Conservation (phyloP, 2,888 invertebrate genomes). For the Cephus pygmeus region DNA sequence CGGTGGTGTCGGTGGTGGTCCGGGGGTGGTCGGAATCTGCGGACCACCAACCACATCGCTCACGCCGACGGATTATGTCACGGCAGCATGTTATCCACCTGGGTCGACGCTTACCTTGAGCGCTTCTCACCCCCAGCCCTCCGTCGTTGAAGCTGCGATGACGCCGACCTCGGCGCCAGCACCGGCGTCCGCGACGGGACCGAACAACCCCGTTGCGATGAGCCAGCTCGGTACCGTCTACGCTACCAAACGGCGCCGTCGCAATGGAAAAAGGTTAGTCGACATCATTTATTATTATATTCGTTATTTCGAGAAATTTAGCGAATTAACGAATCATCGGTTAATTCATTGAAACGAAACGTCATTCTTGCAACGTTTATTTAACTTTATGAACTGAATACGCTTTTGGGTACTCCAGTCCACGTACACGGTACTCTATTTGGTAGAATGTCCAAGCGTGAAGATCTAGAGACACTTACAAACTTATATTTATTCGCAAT, state of each 20-base stretch:
- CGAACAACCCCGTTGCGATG: constrained; percentile 70
- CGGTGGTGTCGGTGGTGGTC: constrained; percentile 53
- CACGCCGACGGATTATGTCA: constrained; percentile 54
- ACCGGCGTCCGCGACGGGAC: constrained; percentile 54
- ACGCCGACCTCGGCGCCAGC: constrained; percentile 61
- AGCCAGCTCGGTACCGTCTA: constrained; percentile 96
- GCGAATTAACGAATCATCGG: constrained; percentile 10
- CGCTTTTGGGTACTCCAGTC: neutral
- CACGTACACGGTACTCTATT: neutral
- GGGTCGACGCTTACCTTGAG: constrained; percentile 63
- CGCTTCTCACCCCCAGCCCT: constrained; percentile 50
- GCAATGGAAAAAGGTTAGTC: constrained; percentile 95
- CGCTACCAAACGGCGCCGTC: constrained; percentile 93
- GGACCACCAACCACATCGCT: constrained; percentile 51
- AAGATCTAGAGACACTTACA: neutral
- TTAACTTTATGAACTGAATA: neutral
- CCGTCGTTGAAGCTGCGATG: constrained; percentile 42
- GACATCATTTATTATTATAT: neutral
- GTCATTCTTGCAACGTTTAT: neutral
- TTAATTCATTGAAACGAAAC: neutral
- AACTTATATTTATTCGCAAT: neutral
- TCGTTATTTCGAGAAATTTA: constrained; percentile 20
- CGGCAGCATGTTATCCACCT: constrained; percentile 53
- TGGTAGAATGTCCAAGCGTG: neutral
- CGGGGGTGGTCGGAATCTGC: constrained; percentile 58